phyloP scores from a whole-genome alignment of 2,888 invertebrate species.

The Patella pellucida region DNA sequence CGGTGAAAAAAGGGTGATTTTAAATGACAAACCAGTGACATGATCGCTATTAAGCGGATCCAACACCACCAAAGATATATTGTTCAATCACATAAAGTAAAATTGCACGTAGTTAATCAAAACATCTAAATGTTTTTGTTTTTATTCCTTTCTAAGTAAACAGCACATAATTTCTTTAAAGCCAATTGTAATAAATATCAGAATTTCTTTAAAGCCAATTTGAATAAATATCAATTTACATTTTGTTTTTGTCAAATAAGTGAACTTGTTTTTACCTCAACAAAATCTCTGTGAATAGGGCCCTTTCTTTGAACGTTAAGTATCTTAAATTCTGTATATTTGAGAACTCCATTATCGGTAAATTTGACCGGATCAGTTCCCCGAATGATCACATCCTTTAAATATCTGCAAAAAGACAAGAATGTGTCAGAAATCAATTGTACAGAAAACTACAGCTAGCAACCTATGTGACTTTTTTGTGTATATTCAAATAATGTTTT shows the following conservation, averaged over 20 bases:
- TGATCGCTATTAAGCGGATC: too few species aligned
- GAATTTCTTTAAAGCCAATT: neutral
- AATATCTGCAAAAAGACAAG: neutral
- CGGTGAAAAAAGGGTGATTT: too few species aligned
- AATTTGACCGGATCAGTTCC: constrained; percentile 6
- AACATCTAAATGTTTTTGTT: neutral
- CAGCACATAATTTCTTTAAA: neutral
- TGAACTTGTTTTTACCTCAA: neutral
- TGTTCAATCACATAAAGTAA: too few species aligned
- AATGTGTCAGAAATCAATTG: too few species aligned
- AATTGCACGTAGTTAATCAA: neutral
- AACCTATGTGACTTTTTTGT: too few species aligned
- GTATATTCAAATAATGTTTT: too few species aligned
- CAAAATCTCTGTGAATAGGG: neutral
- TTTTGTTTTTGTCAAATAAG: too few species aligned
- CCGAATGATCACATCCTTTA: neutral
- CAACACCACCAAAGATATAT: too few species aligned
- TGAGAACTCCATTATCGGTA: constrained; percentile 11
- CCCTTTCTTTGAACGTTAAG: constrained; percentile 9
- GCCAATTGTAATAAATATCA: neutral
- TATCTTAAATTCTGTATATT: constrained; percentile 7
- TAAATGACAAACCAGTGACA: too few species aligned
- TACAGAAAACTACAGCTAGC: too few species aligned
- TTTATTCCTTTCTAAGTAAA: neutral
- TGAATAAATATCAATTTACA: too few species aligned